phyloP scores from a whole-genome alignment of 1,140 invertebrate species.

The Grapholita molesta region DNA sequence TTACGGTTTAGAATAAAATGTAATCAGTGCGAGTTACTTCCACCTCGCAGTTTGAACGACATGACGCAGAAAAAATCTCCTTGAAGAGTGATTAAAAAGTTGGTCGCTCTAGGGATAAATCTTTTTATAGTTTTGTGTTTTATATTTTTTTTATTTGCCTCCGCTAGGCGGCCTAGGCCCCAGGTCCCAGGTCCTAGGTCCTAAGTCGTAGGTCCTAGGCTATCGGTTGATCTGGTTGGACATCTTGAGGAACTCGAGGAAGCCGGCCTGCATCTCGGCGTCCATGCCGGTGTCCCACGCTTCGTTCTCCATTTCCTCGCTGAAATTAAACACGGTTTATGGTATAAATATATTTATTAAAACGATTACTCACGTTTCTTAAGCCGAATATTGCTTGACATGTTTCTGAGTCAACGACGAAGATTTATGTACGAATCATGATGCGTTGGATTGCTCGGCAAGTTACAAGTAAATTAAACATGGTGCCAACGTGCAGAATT shows the following conservation, averaged over 20 bases:
- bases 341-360: too few species aligned
- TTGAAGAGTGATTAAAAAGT: conserved; percentile 28
- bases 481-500: too few species aligned
- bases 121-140: conserved; percentile 61
- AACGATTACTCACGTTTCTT: too few species aligned
- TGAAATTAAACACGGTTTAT: conserved; percentile 36
- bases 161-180: too few species aligned
- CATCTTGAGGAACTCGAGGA: conserved; percentile 73
- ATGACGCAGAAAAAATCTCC: not conserved
- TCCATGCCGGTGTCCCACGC: conserved; percentile 75
- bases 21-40: not conserved
- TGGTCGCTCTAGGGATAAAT: conserved; percentile 38
- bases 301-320: conserved; percentile 72
- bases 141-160: conserved; percentile 59
- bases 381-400: too few species aligned
- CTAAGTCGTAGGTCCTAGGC: conserved; percentile 40
- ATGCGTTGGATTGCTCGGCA: too few species aligned
- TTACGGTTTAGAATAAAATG: too few species aligned
- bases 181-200: too few species aligned
- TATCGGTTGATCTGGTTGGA: conserved; percentile 78
- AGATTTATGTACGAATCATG: too few species aligned
- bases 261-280: conserved; percentile 72
- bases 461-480: too few species aligned
- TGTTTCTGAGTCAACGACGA: too few species aligned
- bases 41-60: conserved; percentile 13